Evolutionary conservation across 2,888 invertebrate species (phyloP), one percentile per base, ranked within the genome.

Genomic region (Cotesia congregata): DNA sequence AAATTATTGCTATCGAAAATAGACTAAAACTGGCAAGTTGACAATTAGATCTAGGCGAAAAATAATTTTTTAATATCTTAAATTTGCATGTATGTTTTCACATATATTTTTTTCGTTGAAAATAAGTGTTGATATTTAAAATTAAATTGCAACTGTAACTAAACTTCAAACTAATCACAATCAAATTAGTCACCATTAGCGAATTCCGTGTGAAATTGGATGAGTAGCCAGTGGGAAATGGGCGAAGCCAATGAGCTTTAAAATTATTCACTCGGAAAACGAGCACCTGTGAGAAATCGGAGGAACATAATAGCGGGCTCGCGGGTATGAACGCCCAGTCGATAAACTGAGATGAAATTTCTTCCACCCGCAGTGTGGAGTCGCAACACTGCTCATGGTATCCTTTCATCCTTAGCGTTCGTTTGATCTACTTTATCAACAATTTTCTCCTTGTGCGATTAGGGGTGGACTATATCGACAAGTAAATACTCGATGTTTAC

Each of bases 401-500:
- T 67, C 3, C 30, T 30, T 6, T 61, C 50, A 12, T 50, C 50
- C 50, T 50, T 12, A 12, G 38, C 65, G 20, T 5, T 40, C 12
- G 15, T 72, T 72, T 6, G 20, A 60, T 61, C 76, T 76, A 61
- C 72, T 12, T 76, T 76, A 76, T 72, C 76, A 64, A 76, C 76
- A 61, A 67, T 73, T 67, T 60, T 38, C 40, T 40, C 67, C 67
- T 41, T 73, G 17, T 65, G 17, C 72, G 67, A 76, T 72, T 61
- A 60, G 6, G 62, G 39, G 59, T 71, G 67, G 9, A 64, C n/a
- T 40, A 60, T 72, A 72, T 72, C 76, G 72, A 76, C 76, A n/a
- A 20, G n/a, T 15, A 39, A 38, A 20, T 30, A 7, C 2, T 6
- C 9, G 4, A 7, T 74, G 50, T 50, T 50, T 50, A 50, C 12